These are phyloP conservation scores for Cossypha niveicapilla DNA, from an alignment of 2,797 vertebrate genomes.

Conservation along the genomic window DNA sequence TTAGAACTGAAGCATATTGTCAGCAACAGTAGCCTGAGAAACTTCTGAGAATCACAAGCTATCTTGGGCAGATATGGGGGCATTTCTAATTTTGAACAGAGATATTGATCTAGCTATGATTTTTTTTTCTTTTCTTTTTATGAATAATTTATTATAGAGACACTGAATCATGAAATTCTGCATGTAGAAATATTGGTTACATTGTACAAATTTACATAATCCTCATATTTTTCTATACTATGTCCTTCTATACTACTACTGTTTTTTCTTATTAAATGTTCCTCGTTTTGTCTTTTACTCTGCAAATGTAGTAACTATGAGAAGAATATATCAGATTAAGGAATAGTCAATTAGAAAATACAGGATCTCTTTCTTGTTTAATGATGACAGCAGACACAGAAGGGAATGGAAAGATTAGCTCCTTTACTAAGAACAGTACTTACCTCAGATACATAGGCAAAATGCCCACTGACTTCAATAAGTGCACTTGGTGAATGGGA, in stretches of 20 bases:
- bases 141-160: slow-evolving; percentile 56
- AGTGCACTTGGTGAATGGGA: neutral
- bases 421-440: neutral
- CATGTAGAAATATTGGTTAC: neutral
- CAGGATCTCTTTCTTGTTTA: neutral
- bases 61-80: neutral
- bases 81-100: slow-evolving; percentile 40
- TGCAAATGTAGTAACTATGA: neutral
- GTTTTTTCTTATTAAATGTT: neutral
- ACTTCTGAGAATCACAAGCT: neutral
- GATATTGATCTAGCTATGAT: slow-evolving; percentile 1
- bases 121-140: slow-evolving; percentile 39
- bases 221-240: neutral
- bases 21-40: neutral
- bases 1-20: neutral
- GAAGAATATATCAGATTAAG: neutral
- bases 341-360: neutral
- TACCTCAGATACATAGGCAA: neutral
- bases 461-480: neutral
- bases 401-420: neutral
- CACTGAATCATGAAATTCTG: slow-evolving; percentile 8
- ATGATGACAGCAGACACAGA: neutral
- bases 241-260: neutral
- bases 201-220: neutral
- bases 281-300: neutral